Base-by-base conservation (phyloP, 2,888 invertebrate genomes). In the Nephrotoma guestfalica region DNA sequence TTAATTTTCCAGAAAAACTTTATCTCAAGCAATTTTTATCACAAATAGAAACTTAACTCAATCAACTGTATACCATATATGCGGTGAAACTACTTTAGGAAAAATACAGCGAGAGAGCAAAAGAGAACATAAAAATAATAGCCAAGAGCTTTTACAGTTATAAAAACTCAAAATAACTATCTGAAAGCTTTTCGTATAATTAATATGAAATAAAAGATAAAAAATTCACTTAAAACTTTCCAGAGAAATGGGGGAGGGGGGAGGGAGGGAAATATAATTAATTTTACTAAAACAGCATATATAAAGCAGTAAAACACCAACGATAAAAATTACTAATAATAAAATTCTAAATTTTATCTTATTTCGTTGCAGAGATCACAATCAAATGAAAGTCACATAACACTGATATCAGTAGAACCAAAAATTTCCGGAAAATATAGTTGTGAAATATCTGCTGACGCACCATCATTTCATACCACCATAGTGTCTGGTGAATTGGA, bases 401-500 rank as follows among this genome's bases (percentile, higher is more conserved):
- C 87, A 43, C 86, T 88, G 86, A 88, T 87, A 45, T 87, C 87
- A 40, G 88, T 88, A n/a, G 87, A 87, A 85, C 87, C 88, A 85
- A 87, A 41, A 45, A 87, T 88, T 86, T 88, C 88, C 5, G 88
- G 88, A 13, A 88, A 88, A 87, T 88, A 87, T 51, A 87, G 87
- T 42, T 88, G 88, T 87, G 88, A 88, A 87, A 87, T 88, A 13
- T 88, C 88, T 47, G 88, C 88, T 18, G 88, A 88, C 85, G 88
- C 88, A 41, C 88, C 88, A 18, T 88, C 88, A 86, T 88, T 88
- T 86, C 88, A 88, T 71, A 88, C 88, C 57, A 86, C 86, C 83
- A 87, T 88, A 47, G 88, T 87, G 30, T 87, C 87, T 40, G 88
- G 88, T 41, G 88, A 88, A 86, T 86, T 88, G 87, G 88, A 88